A percentile compares a stretch with the other conserved stretches of the same genome.
phyloP scores from a whole-genome alignment of 1,140 invertebrate species.

The Sycophaga agraensis region DNA sequence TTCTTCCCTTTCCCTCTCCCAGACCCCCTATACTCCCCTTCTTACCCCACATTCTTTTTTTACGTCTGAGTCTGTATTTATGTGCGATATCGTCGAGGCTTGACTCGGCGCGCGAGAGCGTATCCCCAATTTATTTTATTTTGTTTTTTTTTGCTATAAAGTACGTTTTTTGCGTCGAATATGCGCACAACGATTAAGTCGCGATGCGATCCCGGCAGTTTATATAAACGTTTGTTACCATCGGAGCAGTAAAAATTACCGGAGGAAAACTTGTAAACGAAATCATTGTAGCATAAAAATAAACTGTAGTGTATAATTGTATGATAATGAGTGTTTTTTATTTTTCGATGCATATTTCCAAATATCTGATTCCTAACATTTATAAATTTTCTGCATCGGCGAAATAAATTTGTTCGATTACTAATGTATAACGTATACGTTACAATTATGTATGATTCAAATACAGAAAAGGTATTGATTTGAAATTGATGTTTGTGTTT shows the following conservation, averaged over 20 bases:
- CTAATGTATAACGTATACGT: too few relatives aligned
- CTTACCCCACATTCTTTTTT: conserved; percentile 17
- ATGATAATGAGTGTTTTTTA: conserved; percentile 26
- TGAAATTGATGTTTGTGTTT: too few relatives aligned
- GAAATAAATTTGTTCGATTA: too few relatives aligned
- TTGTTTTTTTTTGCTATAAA: conserved; percentile 23
- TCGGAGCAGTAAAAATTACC: conserved; percentile 38
- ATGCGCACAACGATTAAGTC: conserved; percentile 14
- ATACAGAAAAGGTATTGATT: too few relatives aligned
- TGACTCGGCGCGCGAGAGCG: conserved; percentile 15
- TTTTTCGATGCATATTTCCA: neutral
- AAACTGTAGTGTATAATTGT: conserved; percentile 49
- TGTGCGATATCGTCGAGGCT: conserved; percentile 25
- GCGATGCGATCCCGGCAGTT: conserved; percentile 16
- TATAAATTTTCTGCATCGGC: too few relatives aligned
- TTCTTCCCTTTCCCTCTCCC: neutral
- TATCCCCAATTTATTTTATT: conserved; percentile 26
- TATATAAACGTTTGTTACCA: conserved; percentile 21
- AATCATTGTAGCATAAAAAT: conserved; percentile 50
- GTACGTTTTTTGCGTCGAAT: conserved; percentile 22
- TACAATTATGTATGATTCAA: too few relatives aligned
- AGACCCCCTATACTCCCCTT: neutral
- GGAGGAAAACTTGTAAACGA: conserved; percentile 41
- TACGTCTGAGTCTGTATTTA: conserved; percentile 31
- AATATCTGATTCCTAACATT: too few relatives aligned